Evolutionary conservation across 2,113 vertebrate species (phyloP).

Genomic region (Elanoides forficatus): DNA sequence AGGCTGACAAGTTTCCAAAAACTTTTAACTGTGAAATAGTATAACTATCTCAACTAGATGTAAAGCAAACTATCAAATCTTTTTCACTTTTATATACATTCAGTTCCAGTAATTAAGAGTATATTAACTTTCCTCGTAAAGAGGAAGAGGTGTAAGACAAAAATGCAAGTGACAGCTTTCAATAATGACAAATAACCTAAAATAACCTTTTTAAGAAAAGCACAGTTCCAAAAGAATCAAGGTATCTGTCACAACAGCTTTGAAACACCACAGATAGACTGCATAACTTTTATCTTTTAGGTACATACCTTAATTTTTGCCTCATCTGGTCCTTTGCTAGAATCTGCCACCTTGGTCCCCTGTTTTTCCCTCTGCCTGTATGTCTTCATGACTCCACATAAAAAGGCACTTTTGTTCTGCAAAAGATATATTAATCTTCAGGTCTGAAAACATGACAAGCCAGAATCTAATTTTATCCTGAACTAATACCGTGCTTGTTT

Average conservation of each 20-base stretch:
- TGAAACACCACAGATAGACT: fast-evolving
- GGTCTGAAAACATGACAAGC: not conserved
- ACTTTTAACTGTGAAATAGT: not conserved
- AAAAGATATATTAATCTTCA: not conserved
- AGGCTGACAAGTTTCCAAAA: not conserved
- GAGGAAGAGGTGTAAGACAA: not conserved
- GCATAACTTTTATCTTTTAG: not conserved
- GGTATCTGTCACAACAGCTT: not conserved
- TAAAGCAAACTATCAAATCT: not conserved
- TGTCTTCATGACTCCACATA: conserved; percentile 99
- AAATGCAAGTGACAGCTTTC: not conserved
- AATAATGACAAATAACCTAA: not conserved
- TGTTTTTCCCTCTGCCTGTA: conserved; percentile 98
- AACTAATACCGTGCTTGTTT: not conserved
- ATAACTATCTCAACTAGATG: not conserved
- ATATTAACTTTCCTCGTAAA: not conserved
- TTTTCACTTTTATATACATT: not conserved
- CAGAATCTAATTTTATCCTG: not conserved
- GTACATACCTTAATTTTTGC: conserved; percentile 90
- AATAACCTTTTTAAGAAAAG: not conserved
- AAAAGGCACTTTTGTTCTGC: conserved; percentile 99
- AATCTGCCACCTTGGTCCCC: conserved; percentile 93
- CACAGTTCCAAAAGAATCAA: not conserved
- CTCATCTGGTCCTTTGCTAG: conserved; percentile 97
- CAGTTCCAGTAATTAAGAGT: not conserved